Conservation (phyloP, 2,888 invertebrate genomes). For the Marasmarcha lunaedactyla region DNA sequence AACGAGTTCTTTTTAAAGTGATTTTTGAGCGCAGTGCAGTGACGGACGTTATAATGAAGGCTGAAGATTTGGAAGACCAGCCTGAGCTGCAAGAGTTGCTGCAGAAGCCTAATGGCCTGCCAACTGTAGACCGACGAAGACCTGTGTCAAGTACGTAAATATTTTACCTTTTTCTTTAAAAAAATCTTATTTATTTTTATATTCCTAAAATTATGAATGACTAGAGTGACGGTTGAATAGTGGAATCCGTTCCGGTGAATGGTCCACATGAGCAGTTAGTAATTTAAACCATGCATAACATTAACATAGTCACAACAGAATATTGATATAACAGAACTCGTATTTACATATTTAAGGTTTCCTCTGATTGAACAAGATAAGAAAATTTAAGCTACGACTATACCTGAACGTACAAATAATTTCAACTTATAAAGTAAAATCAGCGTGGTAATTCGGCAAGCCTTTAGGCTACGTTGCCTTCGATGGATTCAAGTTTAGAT, state of each 20-base stretch:
- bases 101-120: constrained; percentile 38
- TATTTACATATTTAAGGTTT: no score
- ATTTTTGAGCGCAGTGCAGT: constrained; percentile 16
- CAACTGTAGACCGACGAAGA: constrained; percentile 30
- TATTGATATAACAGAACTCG: background rate
- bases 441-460: no score
- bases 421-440: no score
- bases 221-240: constrained; percentile 38
- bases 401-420: no score
- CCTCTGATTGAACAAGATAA: no score
- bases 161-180: constrained; percentile 14
- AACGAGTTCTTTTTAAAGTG: constrained; percentile 12
- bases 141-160: constrained; percentile 44
- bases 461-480: no score
- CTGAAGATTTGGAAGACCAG: constrained; percentile 28
- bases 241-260: constrained; percentile 39
- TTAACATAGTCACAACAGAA: background rate
- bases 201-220: constrained; percentile 19
- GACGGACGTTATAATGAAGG: constrained; percentile 25
- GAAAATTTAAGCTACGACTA: no score
- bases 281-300: constrained; percentile 28
- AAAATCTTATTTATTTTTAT: constrained; percentile 18
- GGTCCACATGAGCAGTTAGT: constrained; percentile 18
- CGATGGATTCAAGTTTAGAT: no score
- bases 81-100: constrained; percentile 56